Conservation (phyloP, 2,113 vertebrate genomes). For the Pimephales promelas region DNA sequence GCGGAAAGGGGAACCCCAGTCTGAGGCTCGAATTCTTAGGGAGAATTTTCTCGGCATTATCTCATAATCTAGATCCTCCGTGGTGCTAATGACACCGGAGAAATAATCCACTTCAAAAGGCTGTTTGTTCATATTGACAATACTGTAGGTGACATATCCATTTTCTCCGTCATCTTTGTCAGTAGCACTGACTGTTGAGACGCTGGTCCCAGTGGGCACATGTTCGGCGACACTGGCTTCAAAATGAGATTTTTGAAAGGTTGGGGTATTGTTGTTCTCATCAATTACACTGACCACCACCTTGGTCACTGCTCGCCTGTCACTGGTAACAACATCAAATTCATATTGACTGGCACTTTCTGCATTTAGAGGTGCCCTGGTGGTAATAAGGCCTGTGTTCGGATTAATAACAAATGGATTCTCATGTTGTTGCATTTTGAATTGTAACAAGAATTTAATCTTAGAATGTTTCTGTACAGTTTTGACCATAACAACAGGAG, state of each 20-base stretch:
- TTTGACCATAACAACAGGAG: conserved; percentile 80
- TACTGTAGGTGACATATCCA: conserved; percentile 84
- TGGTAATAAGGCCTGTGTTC: conserved; percentile 82
- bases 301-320: conserved; percentile 75
- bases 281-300: conserved; percentile 79
- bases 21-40: conserved; percentile 81
- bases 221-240: conserved; percentile 81
- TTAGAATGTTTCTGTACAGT: conserved; percentile 70
- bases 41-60: conserved; percentile 83
- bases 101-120: conserved; percentile 83
- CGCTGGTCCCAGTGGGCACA: conserved; percentile 74
- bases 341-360: conserved; percentile 78
- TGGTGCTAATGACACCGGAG: conserved; percentile 79
- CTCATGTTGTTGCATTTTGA: conserved; percentile 66
- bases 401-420: conserved; percentile 75
- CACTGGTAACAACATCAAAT: conserved; percentile 78
- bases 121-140: conserved; percentile 77
- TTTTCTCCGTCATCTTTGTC: conserved; percentile 83
- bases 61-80: conserved; percentile 82
- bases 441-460: conserved; percentile 77
- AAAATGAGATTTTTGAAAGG: conserved; percentile 80
- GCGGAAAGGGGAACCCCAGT: conserved; percentile 83
- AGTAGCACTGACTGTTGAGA: conserved; percentile 76
- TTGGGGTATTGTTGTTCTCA: conserved; percentile 79
- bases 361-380: conserved; percentile 74